Percentiles rank a stretch among this genome's conserved stretches.
These are phyloP conservation scores for Caenorhabditis wallacei DNA, from an alignment of 2,888 invertebrate genomes.

Conservation along the genomic window DNA sequence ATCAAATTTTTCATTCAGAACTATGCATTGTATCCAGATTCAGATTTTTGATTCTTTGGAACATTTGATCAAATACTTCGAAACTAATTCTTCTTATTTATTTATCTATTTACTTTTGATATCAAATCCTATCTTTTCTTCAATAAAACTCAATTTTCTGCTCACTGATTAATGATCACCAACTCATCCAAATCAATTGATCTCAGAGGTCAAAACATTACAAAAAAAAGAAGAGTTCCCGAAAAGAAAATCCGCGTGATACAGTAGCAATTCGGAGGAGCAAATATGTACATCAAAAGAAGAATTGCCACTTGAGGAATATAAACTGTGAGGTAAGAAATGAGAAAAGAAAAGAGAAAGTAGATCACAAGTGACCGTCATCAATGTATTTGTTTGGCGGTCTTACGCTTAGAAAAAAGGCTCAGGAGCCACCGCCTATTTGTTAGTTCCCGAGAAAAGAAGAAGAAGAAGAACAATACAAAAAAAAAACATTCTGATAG, in stretches of 20 bases:
- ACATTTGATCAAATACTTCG: not conserved
- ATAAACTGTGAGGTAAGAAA: constrained; percentile 31
- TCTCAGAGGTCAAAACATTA: constrained; percentile 15
- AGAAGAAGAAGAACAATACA: constrained; percentile 11
- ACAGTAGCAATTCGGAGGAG: not conserved
- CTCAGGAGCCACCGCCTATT: constrained; percentile 20
- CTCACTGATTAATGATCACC: constrained; percentile 8
- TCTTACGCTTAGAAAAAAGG: constrained; percentile 10
- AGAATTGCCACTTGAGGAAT: constrained; percentile 4
- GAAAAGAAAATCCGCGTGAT: constrained; percentile 12
- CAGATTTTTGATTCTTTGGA: constrained; percentile 2
- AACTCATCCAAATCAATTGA: constrained; percentile 2
- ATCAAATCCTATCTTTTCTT: not conserved
- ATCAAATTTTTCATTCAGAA: too few species aligned
- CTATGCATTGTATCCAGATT: too few species aligned
- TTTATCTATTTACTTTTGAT: constrained; percentile 8
- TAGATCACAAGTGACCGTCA: constrained; percentile 42
- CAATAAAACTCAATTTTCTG: not conserved
- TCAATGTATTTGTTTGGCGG: constrained; percentile 10
- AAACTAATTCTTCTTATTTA: constrained; percentile 3
- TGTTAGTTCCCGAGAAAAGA: not conserved
- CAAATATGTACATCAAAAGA: constrained; percentile 13
- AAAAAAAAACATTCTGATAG: constrained; percentile 21
- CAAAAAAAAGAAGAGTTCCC: not conserved
- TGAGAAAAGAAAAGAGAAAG: not conserved